Base-by-base conservation (phyloP, 2,113 vertebrate species). In the Centropristis striata region DNA sequence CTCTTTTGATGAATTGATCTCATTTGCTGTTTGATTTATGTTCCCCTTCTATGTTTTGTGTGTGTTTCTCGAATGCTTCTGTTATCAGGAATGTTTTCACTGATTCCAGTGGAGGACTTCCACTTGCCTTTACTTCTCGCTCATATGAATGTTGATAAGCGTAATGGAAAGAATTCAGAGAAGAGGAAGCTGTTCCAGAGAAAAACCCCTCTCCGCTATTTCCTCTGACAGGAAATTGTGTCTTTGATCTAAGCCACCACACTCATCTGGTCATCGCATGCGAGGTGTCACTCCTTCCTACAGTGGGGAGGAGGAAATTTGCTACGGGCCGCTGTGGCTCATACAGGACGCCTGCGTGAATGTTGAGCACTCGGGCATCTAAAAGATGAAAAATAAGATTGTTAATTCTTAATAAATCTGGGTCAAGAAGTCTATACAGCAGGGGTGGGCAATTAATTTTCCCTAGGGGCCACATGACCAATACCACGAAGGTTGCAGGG, bases 141-240 rank as follows among this genome's bases (percentile, higher is more conserved):
- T 61, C 61, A 18, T 66, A n/a, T 23, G 53, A 79, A 65, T 75
- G 78, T 79, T 79, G 70, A 81, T 76, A 71, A 65, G 71, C 20
- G 27, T 64, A 65, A 90, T 86, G 82, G 88, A 86, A 90, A 83
- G 71, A 90, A 86, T 90, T 85, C 57, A 32, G 71, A 74, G 61
- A 50, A 68, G 57, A 81, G 65, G 79, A 80, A 87, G 68, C 50
- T 42, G 67, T 41, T 70, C 75, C 54, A 27, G 70, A 65, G 54
- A 64, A 64, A 65, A 76, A 39, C 32, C 83, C n/a, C 60, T 69
- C 81, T n/a, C 49, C 2, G 27, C 73, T 44, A 63, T 87, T 88
- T 92, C 92, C 90, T 91, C 16, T 83, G 69, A 80, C 88, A 90
- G 90, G 90, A 92, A 92, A 92, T 92, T 83, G 88, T 89, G 83